These are phyloP conservation scores for Taxidea taxus DNA, from an alignment of 2,113 vertebrate genomes.

Conservation along the genomic window DNA sequence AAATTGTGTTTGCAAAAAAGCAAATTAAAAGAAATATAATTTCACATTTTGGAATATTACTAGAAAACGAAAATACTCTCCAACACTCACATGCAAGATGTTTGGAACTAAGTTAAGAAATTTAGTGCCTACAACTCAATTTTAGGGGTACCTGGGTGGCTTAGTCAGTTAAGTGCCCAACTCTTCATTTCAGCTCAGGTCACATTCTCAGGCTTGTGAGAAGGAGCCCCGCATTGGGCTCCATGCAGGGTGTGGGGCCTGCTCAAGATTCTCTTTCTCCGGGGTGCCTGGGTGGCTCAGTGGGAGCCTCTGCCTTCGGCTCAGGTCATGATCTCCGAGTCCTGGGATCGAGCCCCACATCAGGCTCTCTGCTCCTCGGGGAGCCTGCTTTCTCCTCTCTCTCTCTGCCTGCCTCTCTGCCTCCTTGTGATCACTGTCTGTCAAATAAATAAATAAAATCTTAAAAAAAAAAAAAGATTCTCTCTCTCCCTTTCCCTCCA, in stretches of 20 bases:
- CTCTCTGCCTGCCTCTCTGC: too few relatives aligned
- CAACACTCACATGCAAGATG: background rate
- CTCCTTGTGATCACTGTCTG: too few relatives aligned
- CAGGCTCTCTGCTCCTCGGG: too few relatives aligned
- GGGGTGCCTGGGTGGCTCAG: too few relatives aligned
- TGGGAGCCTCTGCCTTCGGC: too few relatives aligned
- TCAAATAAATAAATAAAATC: too few relatives aligned
- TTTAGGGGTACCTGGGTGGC: background rate
- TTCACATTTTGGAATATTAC: background rate
- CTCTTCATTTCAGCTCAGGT: background rate
- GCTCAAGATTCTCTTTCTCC: background rate
- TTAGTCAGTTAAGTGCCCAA: background rate
- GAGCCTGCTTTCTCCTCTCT: too few relatives aligned
- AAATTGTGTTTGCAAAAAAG: background rate
- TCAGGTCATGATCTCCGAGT: too few relatives aligned
- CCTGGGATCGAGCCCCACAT: too few relatives aligned
- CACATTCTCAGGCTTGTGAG: background rate
- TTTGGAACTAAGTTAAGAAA: background rate
- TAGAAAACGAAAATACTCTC: background rate
- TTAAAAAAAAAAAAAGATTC: too few relatives aligned
- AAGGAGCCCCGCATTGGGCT: background rate
- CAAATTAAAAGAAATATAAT: background rate
- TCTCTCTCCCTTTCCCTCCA: background rate
- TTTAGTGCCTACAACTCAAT: background rate
- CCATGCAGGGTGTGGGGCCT: background rate